Conservation (phyloP, 2,797 vertebrate species). For the Rachycentron canadum region DNA sequence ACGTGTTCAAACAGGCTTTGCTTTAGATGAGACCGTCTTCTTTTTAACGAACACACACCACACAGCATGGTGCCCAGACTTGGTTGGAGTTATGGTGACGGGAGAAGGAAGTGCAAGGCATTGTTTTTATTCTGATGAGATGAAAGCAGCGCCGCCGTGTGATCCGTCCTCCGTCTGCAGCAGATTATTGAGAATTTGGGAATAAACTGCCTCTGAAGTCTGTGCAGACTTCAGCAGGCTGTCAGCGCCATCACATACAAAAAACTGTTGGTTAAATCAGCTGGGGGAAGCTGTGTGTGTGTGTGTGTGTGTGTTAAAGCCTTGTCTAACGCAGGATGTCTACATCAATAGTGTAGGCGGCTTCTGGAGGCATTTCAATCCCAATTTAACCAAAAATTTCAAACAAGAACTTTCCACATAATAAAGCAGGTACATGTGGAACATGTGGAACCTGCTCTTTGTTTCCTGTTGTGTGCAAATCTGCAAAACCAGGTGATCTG, state of each 20-base stretch:
- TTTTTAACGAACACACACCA: constrained; percentile 25
- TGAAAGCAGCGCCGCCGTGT: background rate
- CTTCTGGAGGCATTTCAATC: constrained; percentile 8
- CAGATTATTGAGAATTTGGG: constrained; percentile 35
- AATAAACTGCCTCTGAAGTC: constrained; percentile 40
- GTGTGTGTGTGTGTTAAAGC: background rate
- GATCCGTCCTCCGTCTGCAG: constrained; percentile 2
- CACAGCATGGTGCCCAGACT: background rate
- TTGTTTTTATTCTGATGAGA: constrained; percentile 18
- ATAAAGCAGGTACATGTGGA: constrained; percentile 2
- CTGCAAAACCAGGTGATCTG: no score
- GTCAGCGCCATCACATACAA: constrained; percentile 21
- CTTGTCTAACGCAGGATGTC: background rate
- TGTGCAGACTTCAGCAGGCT: background rate
- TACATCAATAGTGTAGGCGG: background rate
- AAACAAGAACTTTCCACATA: constrained; percentile 17
- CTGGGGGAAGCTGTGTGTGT: background rate
- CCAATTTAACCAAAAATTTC: constrained; percentile 12
- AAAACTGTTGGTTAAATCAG: constrained; percentile 5
- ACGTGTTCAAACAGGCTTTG: background rate
- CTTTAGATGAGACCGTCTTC: constrained; percentile 11
- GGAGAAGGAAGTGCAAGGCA: background rate
- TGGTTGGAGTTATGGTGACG: background rate
- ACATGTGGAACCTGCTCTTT: background rate
- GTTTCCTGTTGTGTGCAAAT: background rate